Percentiles rank a stretch among this genome's conserved stretches.
Conservation (phyloP, 2,113 vertebrate species). For the Rhinoptilus africanus region DNA sequence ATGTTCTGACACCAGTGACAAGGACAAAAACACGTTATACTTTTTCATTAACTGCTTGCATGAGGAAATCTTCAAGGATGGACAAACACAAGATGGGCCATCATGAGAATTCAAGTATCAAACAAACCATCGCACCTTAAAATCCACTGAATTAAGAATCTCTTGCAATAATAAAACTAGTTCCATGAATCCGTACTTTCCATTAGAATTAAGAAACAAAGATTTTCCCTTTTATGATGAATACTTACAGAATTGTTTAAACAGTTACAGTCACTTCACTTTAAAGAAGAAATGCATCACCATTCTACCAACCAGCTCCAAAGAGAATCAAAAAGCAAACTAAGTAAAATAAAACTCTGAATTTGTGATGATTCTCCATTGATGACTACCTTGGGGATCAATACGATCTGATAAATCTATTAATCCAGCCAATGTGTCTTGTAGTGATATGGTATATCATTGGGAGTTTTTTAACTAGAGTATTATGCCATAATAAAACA, state of each 20-base stretch:
- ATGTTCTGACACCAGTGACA: constrained; percentile 47
- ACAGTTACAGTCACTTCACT: not conserved
- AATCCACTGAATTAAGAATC: not conserved
- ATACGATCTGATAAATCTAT: not conserved
- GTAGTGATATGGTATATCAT: not conserved
- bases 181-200: not conserved
- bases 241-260: not conserved
- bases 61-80: constrained; percentile 64
- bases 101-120: constrained; percentile 18
- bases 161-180: not conserved
- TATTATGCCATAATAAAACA: not conserved
- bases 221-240: not conserved
- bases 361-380: not conserved
- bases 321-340: not conserved
- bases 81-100: constrained; percentile 43
- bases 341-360: not conserved
- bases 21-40: constrained; percentile 53
- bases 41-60: constrained; percentile 57
- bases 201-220: not conserved
- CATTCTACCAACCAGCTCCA: not conserved
- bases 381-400: not conserved
- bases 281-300: not conserved
- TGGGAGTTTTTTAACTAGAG: not conserved
- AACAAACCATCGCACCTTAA: constrained; percentile 22
- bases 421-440: not conserved